These are phyloP conservation scores for Silurus meridionalis DNA, from an alignment of 2,113 vertebrate species.

Conservation along the genomic window DNA sequence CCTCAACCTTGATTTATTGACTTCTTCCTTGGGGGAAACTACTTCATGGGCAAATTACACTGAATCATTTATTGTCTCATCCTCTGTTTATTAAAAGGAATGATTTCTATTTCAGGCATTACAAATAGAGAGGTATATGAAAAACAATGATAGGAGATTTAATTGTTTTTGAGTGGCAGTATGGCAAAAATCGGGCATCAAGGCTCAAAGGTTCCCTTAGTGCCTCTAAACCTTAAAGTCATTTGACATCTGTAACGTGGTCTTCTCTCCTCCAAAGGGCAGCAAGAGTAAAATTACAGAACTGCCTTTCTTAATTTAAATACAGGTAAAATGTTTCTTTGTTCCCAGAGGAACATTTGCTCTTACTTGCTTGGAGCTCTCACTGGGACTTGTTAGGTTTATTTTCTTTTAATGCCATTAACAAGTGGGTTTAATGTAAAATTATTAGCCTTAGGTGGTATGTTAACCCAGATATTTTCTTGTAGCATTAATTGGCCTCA, in stretches of 20 bases:
- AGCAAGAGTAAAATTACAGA: slow-evolving; percentile 59
- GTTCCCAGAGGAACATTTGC: slow-evolving; percentile 59
- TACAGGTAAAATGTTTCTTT: slow-evolving; percentile 66
- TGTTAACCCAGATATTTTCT: slow-evolving; percentile 66
- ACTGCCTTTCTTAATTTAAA: slow-evolving; percentile 61
- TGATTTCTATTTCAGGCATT: not conserved
- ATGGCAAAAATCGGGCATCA: not conserved
- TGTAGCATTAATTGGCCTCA: slow-evolving; percentile 59
- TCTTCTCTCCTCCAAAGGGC: not conserved
- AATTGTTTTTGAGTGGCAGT: not conserved
- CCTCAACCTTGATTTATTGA: slow-evolving; percentile 27
- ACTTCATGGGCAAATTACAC: not conserved
- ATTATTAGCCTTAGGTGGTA: slow-evolving; percentile 64
- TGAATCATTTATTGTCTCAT: slow-evolving; percentile 52
- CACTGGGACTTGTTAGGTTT: slow-evolving; percentile 60
- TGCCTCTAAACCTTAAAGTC: not conserved
- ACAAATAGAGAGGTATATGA: not conserved
- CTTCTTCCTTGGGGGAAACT: not conserved
- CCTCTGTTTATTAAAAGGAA: not conserved
- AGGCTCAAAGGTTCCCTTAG: not conserved
- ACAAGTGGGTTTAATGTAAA: slow-evolving; percentile 69
- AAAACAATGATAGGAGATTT: not conserved
- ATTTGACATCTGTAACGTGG: slow-evolving; percentile 3
- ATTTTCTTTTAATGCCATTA: slow-evolving; percentile 62
- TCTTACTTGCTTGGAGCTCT: slow-evolving; percentile 64